phyloP scores from a whole-genome alignment of 1,140 invertebrate genomes.

The Eubasilissa regina region DNA sequence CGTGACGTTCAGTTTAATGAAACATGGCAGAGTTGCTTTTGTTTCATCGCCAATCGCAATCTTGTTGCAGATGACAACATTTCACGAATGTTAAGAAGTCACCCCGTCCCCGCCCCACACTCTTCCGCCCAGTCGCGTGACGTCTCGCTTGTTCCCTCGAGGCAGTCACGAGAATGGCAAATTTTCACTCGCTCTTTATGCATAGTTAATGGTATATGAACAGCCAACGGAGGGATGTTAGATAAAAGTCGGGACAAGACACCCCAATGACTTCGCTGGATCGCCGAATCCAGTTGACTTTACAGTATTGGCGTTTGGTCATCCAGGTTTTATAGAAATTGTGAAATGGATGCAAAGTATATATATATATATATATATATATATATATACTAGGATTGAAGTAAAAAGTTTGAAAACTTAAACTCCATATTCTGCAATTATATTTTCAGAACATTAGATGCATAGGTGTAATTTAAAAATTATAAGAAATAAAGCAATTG shows the following conservation, averaged over 20 bases:
- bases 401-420: no score
- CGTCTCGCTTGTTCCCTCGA: constrained; percentile 26
- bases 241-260: constrained; percentile 48
- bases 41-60: background rate
- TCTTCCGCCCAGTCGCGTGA: background rate
- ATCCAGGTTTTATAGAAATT: no score
- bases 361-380: no score
- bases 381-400: no score
- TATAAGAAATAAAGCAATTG: no score
- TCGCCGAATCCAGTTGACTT: constrained; percentile 10
- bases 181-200: constrained; percentile 52
- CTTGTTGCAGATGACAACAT: background rate
- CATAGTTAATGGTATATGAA: constrained; percentile 53
- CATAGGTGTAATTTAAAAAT: no score
- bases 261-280: constrained; percentile 40
- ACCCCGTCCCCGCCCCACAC: background rate
- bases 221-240: constrained; percentile 40
- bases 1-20: no score
- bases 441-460: no score
- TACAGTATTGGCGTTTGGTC: no score
- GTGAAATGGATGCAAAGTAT: no score
- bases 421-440: no score
- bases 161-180: constrained; percentile 47
- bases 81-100: background rate
- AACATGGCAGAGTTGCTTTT: no score